Evolutionary conservation across 2,888 invertebrate species (phyloP), one percentile per base, ranked within the genome.

Genomic region (Volucella inanis): DNA sequence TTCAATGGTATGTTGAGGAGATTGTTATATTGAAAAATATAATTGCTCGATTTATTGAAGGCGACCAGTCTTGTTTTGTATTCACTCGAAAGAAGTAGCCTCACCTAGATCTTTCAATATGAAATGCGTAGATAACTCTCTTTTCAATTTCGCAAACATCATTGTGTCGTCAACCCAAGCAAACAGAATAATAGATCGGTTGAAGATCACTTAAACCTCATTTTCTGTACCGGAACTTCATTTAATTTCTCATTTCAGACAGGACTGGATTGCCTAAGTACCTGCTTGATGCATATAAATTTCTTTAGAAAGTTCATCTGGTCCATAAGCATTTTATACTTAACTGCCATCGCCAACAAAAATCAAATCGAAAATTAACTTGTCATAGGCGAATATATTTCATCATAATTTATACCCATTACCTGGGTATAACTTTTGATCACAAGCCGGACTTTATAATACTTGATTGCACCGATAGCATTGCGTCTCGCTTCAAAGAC

Each of bases 291-390:
- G 50, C 54, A 80, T 61, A 18, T 74, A 74, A 12, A 74, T 61
- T 39, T 49, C 55, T 41, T 62, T 59, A 0, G 50, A 22, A 2
- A 76, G 39, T 1, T 76, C 10, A 81, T 49, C 45, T 76, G 55
- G 15, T 72, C 54, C 12, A 64, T 41, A 1, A 47, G 12, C 55
- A 81, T 54, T 8, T 68, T 55, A 10, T 55, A 14, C 12, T 65
- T 74, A 11, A 55, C 39, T 14, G 80, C 68, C 50, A 81, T 54
- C 1, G 75, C 80, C 41, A 81, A 38, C 8, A 75, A 31, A 39
- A 61, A 64, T 3, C 62, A 57, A 10, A 76, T 43, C 3, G 70
- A 67, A 10, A 41, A 61, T 14, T 81, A 67, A 12, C 67, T 62
- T 0, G 65, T 64, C 14, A 80, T 72, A 12, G 72, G 72, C 11